phyloP scores from a whole-genome alignment of 2,888 invertebrate species.

The Aquatica leii region DNA sequence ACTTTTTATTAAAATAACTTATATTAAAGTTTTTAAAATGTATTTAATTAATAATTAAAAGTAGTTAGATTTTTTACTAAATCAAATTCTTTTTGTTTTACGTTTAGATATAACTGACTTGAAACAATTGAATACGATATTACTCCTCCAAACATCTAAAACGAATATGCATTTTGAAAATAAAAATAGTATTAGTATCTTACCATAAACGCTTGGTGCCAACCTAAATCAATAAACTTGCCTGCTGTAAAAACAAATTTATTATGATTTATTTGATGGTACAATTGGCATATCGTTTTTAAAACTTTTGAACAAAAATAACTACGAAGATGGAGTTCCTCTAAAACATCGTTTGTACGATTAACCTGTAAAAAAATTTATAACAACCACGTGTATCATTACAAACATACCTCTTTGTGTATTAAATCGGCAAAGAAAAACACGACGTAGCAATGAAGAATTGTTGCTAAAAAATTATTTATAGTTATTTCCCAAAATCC shows the following conservation, averaged over 20 bases:
- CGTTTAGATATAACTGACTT: conserved; percentile 1
- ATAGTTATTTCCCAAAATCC: background rate
- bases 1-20: too few relatives aligned
- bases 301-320: background rate
- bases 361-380: background rate
- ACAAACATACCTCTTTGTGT: background rate
- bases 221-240: background rate
- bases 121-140: background rate
- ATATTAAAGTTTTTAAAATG: too few relatives aligned
- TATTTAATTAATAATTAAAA: too few relatives aligned
- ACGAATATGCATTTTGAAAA: background rate
- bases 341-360: background rate
- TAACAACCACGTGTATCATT: background rate
- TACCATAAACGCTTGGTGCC: background rate
- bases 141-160: conserved; percentile 1
- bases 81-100: background rate
- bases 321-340: background rate
- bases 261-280: background rate
- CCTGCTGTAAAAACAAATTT: background rate
- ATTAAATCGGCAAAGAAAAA: conserved; percentile 1
- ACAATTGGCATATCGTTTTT: background rate
- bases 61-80: too few relatives aligned
- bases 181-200: background rate
- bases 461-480: background rate
- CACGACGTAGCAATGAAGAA: background rate